These are phyloP conservation scores for Therioaphis trifolii DNA, from an alignment of 2,888 invertebrate species.

Conservation along the genomic window DNA sequence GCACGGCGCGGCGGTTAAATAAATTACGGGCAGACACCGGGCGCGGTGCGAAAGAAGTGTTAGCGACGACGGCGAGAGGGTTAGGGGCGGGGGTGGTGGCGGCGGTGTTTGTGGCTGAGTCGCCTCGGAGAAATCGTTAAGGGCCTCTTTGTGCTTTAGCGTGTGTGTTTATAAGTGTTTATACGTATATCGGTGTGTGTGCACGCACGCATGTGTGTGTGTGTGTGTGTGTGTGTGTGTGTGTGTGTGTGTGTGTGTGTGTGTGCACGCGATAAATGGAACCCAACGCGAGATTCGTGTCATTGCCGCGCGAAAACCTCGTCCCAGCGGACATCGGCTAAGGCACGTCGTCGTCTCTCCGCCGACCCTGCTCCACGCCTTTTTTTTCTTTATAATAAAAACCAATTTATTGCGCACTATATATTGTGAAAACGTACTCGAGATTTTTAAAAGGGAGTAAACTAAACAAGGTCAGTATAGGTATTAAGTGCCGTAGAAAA, in stretches of 20 bases:
- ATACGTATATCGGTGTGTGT: not conserved
- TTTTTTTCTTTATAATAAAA: no score
- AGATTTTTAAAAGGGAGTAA: no score
- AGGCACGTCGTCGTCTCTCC: no score
- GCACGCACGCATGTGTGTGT: not conserved
- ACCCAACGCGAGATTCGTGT: not conserved
- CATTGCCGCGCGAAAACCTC: not conserved
- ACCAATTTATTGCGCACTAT: no score
- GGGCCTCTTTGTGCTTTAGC: slow-evolving; percentile 10
- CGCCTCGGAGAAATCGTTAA: slow-evolving; percentile 34
- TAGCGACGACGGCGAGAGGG: not conserved
- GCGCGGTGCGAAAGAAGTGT: not conserved
- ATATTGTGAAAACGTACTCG: no score
- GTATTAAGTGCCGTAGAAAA: no score
- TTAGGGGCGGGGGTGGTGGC: not conserved
- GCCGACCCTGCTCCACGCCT: no score
- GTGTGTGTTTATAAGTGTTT: no score
- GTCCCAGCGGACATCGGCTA: not conserved
- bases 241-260: no score
- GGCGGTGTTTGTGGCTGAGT: not conserved
- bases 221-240: not conserved
- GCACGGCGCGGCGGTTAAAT: not conserved
- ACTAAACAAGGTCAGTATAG: no score
- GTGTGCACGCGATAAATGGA: no score
- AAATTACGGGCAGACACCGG: slow-evolving; percentile 27